Percentiles rank a stretch among this genome's conserved stretches.
Conservation (phyloP, 2,888 invertebrate species). For the Megalurothrips usitatus region DNA sequence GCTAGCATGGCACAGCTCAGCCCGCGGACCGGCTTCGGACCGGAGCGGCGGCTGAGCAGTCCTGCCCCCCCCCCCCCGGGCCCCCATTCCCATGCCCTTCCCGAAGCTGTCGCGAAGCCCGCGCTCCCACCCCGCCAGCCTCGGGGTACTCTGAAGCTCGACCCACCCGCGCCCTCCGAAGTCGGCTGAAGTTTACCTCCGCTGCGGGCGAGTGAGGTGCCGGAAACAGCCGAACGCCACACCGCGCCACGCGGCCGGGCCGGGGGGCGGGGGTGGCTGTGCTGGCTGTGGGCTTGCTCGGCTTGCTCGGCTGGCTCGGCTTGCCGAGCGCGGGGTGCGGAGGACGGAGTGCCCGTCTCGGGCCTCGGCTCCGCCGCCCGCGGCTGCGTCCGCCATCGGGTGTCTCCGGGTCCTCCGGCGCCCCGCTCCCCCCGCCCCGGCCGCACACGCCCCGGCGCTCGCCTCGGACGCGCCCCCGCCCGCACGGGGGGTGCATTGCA, state of each 20-base stretch:
- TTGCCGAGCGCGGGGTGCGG: not conserved
- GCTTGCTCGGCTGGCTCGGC: not conserved
- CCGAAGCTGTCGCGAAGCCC: not conserved
- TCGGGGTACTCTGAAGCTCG: no score
- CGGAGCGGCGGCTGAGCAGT: no score
- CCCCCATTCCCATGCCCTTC: not conserved
- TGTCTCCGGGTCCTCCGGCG: not conserved
- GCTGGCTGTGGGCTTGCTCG: not conserved
- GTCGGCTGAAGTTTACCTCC: no score
- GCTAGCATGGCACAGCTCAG: no score
- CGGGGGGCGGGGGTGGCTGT: not conserved
- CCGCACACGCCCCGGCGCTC: not conserved
- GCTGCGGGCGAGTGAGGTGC: not conserved
- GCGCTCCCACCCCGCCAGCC: no score
- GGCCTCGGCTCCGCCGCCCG: not conserved
- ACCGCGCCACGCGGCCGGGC: no score
- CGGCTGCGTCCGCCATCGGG: not conserved
- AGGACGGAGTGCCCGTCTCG: not conserved
- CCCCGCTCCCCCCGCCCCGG: not conserved
- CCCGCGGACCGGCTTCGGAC: no score
- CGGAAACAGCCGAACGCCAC: conserved; percentile 11
- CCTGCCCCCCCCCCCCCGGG: not conserved
- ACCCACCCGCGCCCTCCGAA: no score
- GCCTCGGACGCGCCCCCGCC: not conserved
- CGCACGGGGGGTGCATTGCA: not conserved